Conservation (phyloP, 2,888 invertebrate genomes). For the Trachelus tabidus region DNA sequence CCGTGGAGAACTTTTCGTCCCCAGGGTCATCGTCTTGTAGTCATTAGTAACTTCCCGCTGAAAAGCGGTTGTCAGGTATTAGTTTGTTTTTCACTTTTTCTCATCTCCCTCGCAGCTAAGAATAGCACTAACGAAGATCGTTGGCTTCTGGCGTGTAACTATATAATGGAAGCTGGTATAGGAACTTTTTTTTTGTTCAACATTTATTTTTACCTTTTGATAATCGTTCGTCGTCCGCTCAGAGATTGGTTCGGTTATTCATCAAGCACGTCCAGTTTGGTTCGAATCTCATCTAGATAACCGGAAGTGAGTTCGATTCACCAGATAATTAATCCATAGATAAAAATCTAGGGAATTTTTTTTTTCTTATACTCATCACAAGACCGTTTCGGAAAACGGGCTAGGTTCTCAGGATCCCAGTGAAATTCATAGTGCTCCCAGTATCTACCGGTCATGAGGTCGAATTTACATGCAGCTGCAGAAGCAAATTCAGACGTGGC, state of each 20-base stretch:
- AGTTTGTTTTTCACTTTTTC: not conserved
- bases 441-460: not conserved
- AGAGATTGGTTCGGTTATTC: not conserved
- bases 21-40: not conserved
- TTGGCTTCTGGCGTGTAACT: not conserved
- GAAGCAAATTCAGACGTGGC: no score
- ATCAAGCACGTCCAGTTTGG: not conserved
- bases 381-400: not conserved
- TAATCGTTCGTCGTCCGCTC: not conserved
- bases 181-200: not conserved
- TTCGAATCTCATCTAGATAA: not conserved
- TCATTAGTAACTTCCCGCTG: not conserved
- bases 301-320: not conserved
- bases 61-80: not conserved
- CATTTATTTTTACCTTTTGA: not conserved
- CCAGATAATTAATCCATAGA: not conserved
- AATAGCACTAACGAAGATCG: not conserved
- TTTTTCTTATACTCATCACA: not conserved
- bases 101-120: not conserved
- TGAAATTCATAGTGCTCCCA: not conserved
- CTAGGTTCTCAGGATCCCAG: not conserved
- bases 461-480: no score
- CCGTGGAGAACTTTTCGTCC: not conserved
- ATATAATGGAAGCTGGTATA: not conserved
- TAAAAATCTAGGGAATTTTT: not conserved